Base-by-base conservation (phyloP, 2,888 invertebrate species). In the Sarcophaga rosellei region DNA sequence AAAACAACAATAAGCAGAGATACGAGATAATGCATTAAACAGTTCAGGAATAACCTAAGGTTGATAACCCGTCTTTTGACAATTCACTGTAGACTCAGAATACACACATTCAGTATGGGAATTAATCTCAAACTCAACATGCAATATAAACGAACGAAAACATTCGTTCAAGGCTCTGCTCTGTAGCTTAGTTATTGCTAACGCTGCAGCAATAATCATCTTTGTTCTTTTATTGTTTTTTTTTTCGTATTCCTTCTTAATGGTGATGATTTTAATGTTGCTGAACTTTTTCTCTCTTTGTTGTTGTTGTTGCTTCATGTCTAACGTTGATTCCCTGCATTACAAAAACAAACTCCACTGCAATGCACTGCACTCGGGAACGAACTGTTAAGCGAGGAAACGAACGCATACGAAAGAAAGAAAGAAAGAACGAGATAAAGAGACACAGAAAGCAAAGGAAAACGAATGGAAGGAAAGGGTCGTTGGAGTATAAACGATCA, bases 401-500 rank as follows among this genome's bases (percentile, higher is more conserved):
- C 65, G 65, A 65, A 63, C 72, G 69, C 21, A 61, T 61, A n/a
- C 6, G 21, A 21, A 61, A 61, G 61, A 61, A 61, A 20, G n/a
- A 61, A 17, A 61, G 21, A 61, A 61, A 76, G 21, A 44, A 68
- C 17, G 23, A 73, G 75, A 82, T 35, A 35, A 35, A 35, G 35
- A 35, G 35, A 10, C 35, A 10, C 10, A 20, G 21, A 61, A 61
- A 21, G 8, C 4, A 17, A 61, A 20, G n/a, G n/a, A 76, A 23
- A 44, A 68, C 17, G 23, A 76, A 79, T 70, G 73, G 81, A 68
- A 73, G 82, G 86, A 85, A 68, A 73, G 82, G 86, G 83, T 86
- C 86, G 79, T 83, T 81, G 77, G 73, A 70, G 81, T 83, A 62
- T 86, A 86, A 79, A 74, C 80, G 86, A 86, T 86, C 83, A 86